Evolutionary conservation across 2,888 invertebrate genomes (phyloP), one percentile per base, ranked within the genome.

Genomic region (Volucella inflata): DNA sequence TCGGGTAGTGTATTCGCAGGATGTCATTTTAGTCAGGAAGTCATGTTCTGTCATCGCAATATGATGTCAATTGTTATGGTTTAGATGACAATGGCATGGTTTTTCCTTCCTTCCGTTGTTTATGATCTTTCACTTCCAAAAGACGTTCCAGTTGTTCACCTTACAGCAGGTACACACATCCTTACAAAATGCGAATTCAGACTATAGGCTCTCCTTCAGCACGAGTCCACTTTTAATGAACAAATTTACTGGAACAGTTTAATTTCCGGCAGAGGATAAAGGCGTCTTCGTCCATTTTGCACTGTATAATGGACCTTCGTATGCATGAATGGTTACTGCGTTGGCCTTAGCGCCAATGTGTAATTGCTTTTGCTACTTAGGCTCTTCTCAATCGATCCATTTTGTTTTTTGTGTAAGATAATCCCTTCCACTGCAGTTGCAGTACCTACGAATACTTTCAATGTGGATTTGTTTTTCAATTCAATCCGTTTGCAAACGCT

Each of bases 21-120:
- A 1, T 55, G 9, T 40, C 51, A 55, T 50, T 55, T 17, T 68
- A 67, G 64, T 44, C 71, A 36, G 65, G 78, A 78, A 82, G 71
- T 72, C 67, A 62, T 82, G 77, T 65, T 70, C 64, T 71, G 77
- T 82, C 59, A 40, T 42, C 65, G 51, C 80, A 84, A 79, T 71
- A 70, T 60, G 79, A 79, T 79, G 44, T 59, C 68, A 79, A 79
- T 83, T 83, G 68, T 83, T 70, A 70, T 75, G 70, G 67, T 50
- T 21, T 36, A 8, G 21, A 55, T 46, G 50, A 48, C 72, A 76
- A 70, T 74, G 74, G 44, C 48, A n/a, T 6, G 55, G 40, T 30
- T 16, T 51, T 62, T 64, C 48, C 68, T 79, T 75, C 80, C 80
- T 70, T 71, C 65, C 57, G 71, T 44, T 64, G 12, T 53, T 38